Evolutionary conservation across 2,113 vertebrate species (phyloP), one percentile per base, ranked within the genome.

Genomic region (Apistogramma diplotaenia): DNA sequence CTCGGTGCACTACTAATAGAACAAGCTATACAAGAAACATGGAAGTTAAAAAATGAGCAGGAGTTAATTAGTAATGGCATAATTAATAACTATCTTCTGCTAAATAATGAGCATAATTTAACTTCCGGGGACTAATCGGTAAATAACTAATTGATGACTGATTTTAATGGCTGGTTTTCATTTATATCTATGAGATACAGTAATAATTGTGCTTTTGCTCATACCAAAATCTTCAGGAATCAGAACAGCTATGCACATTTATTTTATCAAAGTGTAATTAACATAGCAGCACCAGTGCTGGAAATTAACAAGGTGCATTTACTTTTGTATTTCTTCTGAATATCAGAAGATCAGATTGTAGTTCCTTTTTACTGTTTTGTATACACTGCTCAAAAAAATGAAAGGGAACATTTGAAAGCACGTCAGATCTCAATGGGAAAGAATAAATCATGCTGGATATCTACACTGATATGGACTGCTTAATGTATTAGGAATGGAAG

Each of bases 91-190:
- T n/a, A 51, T 75, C 40, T 43, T 15, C 11, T 27, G 15, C n/a
- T 71, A 19, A 56, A 21, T 67, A 56, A 71, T 58, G 40, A 65
- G 35, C 57, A 33, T 29, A 55, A 71, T 67, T 60, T 70, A 43
- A 83, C 43, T 25, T 51, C 18, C 40, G 31, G 35, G 23, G 5
- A 53, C 18, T 62, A 78, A 83, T 74, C 51, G 74, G 60, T 40
- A 46, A 56, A 56, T 53, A 70, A 72, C 21, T 10, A 55, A 67
- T 25, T 51, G 31, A 74, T 61, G 13, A 55, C 18, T 53, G 40
- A 19, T 53, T 78, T 71, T 49, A 72, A 70, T 56, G 16, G 74
- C n/a, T 10, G 53, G 51, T 71, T 88, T 61, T 37, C 1, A n/a
- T 40, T 51, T 15, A 54, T 65, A 57, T 57, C 8, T 23, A 71